Conservation (phyloP, 2,113 vertebrate species). For the Paramormyrops kingsleyae region DNA sequence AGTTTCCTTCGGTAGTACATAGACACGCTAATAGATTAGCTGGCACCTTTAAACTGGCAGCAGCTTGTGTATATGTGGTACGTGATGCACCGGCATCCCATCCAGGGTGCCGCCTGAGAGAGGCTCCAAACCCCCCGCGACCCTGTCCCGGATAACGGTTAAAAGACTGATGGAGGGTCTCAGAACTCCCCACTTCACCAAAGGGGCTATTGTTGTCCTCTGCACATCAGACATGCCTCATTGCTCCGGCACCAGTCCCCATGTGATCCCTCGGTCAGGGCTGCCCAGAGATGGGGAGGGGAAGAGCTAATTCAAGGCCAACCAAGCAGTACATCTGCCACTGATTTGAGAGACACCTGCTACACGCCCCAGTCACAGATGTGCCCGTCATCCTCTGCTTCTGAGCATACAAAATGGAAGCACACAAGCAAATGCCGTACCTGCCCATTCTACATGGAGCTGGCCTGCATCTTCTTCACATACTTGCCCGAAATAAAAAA, state of each 20-base stretch:
- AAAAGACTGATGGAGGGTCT: not conserved
- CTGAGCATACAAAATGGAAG: not conserved
- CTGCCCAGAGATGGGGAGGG: not conserved
- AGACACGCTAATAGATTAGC: not conserved
- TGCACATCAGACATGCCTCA: not conserved
- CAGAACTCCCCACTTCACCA: not conserved
- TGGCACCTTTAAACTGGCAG: not conserved
- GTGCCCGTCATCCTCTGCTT: not conserved
- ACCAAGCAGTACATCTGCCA: not conserved
- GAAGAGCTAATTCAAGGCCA: not conserved
- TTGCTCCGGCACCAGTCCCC: not conserved
- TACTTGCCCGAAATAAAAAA: not conserved
- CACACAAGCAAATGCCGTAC: not conserved
- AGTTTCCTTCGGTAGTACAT: not conserved
- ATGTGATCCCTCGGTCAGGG: not conserved
- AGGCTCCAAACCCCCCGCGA: not conserved
- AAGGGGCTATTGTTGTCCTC: not conserved
- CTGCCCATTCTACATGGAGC: not conserved
- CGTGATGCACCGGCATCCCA: not conserved
- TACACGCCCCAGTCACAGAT: not conserved
- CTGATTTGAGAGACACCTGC: not conserved
- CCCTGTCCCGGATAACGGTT: not conserved
- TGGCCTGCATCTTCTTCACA: not conserved
- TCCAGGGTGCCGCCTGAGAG: not conserved
- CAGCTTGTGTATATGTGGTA: not conserved